These are phyloP conservation scores for Poeciliopsis retropinna DNA, from an alignment of 2,113 vertebrate genomes.

Conservation along the genomic window DNA sequence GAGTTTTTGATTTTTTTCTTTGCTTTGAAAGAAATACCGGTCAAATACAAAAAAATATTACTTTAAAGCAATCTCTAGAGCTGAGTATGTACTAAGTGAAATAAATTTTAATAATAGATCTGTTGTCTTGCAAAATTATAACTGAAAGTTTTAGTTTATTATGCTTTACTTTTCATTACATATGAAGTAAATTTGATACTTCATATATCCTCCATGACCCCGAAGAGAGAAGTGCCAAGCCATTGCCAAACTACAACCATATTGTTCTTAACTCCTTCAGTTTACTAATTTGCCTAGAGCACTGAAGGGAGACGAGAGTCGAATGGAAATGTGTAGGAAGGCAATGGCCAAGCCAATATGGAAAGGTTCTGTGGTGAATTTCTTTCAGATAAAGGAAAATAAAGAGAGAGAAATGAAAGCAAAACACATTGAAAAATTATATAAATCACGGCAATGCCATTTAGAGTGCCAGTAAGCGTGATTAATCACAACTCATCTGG, in stretches of 20 bases:
- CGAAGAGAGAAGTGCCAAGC: too few relatives aligned
- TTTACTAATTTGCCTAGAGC: too few relatives aligned
- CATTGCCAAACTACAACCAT: too few relatives aligned
- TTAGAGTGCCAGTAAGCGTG: slow-evolving; percentile 9
- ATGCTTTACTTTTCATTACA: too few relatives aligned
- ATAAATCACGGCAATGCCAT: slow-evolving; percentile 23
- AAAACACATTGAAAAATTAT: background rate
- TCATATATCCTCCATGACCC: too few relatives aligned
- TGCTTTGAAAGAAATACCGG: too few relatives aligned
- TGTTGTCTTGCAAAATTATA: background rate
- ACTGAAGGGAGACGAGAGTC: background rate
- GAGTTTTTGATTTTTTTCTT: too few relatives aligned
- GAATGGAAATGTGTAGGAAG: background rate
- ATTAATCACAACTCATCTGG: slow-evolving; percentile 45
- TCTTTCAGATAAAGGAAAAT: background rate
- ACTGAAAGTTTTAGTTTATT: background rate
- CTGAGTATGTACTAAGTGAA: background rate
- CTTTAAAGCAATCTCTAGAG: too few relatives aligned
- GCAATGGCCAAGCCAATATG: background rate
- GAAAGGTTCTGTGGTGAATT: background rate
- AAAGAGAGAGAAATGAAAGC: background rate
- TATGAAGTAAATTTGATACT: too few relatives aligned
- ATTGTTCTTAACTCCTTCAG: too few relatives aligned
- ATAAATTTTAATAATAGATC: background rate
- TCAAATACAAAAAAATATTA: too few relatives aligned